Evolutionary conservation across 1,140 invertebrate species (phyloP), one percentile per base, ranked within the genome.

Genomic region (Phenacoccus solenopsis): DNA sequence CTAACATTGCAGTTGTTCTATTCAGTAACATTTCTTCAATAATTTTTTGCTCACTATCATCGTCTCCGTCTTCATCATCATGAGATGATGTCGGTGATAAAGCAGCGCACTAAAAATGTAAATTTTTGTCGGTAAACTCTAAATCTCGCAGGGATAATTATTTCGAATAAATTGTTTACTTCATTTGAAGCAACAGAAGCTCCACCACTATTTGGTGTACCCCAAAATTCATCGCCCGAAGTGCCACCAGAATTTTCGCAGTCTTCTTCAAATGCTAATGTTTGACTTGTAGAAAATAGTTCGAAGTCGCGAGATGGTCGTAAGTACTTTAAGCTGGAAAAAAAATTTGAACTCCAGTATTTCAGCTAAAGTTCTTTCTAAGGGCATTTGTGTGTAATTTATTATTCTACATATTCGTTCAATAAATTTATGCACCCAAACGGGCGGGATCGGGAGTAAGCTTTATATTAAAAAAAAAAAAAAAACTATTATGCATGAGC

Each of bases 201-300:
- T 10, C 67, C 89, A 1, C 89, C 89, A 71, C 89, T 91, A 1
- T 89, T 91, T 1, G 89, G 89, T 0, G 90, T 92, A 1, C 90
- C 90, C 90, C 89, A 92, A 28, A 90, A 87, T 76, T 92, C 90
- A 76, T 91, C 89, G 0, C 89, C n/a, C 1, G 89, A 90, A 16
- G 86, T 88, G 0, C 86, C 89, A 0, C 88, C 89, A 49, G 89
- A 90, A 0, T 84, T 87, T 68, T 86, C 86, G 13, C 85, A 85
- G 70, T 88, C 86, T 57, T 85, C 83, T 74, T 77, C 59, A 24
- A 64, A 64, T 16, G 59, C 59, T 64, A 64, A 64, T 64, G 59
- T 64, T 64, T 64, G 59, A 16, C 59, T 64, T 4, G 59, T 64
- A 9, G 59, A 64, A 9, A 22, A 24, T 25, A 64, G 20, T 27